Base-by-base conservation (phyloP, 2,888 invertebrate genomes). In the Corythucha ciliata region DNA sequence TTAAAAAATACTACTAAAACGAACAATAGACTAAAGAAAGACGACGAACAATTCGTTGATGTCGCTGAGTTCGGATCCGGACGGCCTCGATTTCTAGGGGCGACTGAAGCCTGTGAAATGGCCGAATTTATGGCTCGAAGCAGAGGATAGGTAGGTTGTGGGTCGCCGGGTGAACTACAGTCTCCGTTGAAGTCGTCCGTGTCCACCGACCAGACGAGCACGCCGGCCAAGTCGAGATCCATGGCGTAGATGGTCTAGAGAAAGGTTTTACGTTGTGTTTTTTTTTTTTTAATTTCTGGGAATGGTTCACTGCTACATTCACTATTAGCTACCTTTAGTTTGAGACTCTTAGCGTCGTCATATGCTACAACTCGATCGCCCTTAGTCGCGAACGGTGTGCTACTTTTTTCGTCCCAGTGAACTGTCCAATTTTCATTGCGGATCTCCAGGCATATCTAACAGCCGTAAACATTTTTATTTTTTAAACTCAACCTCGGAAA, bases 191-290 rank as follows among this genome's bases (percentile, higher is more conserved):
- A 89, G 68, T 90, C 90, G 58, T 91, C 90, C 0, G 87, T 90
- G 66, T 90, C 90, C 29, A 89, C 77, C 29, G 87, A 85, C 90
- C 90, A 90, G 4, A 88, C 78, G 88, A 90, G 89, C 0, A 82
- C 75, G 2, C 90, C 90, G 0, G 79, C 85, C 1, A 91, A 68
- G 3, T 74, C 73, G 59, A 77, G 73, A 54, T 74, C 72, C 64
- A 80, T 72, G 8, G 50, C 50, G 42, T 42, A 50, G 10, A 8
- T 18, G 8, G 42, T 42, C 50, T 50, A 12, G 5, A 20, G n/a
- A 21, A 12, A 7, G 8, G 29, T 5, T 4, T 18, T 18, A 39
- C n/a, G n/a, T 12, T 39, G 4, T 20, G 39, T 36, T 8, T 10
- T 8, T n/a, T 10, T 29, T 29, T 29, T n/a, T 10, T 29, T 29